phyloP scores from a whole-genome alignment of 35 echinoderm and acorn worm genomes.

The Eucidaris tribuloides region DNA sequence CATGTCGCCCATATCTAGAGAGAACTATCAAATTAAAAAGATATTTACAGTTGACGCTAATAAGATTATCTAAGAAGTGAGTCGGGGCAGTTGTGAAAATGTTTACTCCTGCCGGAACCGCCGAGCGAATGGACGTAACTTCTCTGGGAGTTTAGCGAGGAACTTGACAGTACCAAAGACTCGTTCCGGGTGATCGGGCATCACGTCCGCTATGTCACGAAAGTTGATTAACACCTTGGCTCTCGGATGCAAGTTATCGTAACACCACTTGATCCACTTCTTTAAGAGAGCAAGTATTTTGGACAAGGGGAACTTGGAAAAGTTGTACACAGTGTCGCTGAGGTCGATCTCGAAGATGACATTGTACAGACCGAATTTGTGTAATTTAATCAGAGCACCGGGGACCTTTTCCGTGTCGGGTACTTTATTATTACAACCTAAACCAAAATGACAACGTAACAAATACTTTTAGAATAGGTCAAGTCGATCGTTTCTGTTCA shows the following conservation, averaged over 20 bases:
- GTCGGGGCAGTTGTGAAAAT: too few species aligned
- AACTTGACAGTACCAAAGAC: conserved; percentile 23
- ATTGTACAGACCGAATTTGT: conserved; percentile 7
- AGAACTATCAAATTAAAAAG: too few species aligned
- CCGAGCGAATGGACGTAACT: conserved; percentile 10
- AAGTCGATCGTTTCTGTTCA: too few species aligned
- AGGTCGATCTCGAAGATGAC: conserved; percentile 47
- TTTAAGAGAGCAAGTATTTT: conserved; percentile 4
- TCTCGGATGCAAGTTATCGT: conserved; percentile 6
- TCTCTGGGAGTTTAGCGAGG: conserved; percentile 19
- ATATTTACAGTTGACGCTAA: too few species aligned
- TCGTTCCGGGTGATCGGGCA: conserved; percentile 24
- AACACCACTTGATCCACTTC: conserved; percentile 28
- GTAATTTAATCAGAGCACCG: neutral
- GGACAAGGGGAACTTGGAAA: conserved; percentile 24
- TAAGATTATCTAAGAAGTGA: too few species aligned
- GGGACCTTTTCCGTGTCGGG: conserved; percentile 38
- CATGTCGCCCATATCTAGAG: too few species aligned
- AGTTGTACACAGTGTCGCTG: conserved; percentile 24
- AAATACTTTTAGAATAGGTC: too few species aligned
- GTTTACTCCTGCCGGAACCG: conserved; percentile 9
- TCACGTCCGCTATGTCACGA: conserved; percentile 32
- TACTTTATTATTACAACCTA: neutral
- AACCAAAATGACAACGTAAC: neutral
- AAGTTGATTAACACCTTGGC: conserved; percentile 34